Evolutionary conservation across 2,888 invertebrate species (phyloP).

Genomic region (Amphipoea lucens): DNA sequence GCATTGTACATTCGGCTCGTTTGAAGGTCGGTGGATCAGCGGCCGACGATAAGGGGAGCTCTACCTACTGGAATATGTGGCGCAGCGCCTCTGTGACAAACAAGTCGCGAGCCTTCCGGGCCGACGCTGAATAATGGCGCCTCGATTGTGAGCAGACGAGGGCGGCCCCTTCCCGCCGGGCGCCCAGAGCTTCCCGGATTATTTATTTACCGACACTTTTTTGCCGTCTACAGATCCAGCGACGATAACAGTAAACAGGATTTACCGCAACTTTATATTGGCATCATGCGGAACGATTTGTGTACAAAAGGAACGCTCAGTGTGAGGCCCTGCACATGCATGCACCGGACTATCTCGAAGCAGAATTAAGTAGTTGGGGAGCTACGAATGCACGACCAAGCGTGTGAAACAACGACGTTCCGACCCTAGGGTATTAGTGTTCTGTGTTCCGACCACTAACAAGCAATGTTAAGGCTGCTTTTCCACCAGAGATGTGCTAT

Average conservation of each 20-base stretch:
- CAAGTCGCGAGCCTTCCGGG: slow-evolving; percentile 26
- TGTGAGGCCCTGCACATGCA: background rate
- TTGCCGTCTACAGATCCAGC: slow-evolving; percentile 8
- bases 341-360: background rate
- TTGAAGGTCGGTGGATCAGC: background rate
- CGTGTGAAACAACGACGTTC: background rate
- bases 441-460: background rate
- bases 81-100: slow-evolving; percentile 35
- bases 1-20: background rate
- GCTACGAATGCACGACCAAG: background rate
- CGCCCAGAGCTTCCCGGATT: background rate
- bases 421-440: background rate
- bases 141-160: slow-evolving; percentile 19
- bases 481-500: too few relatives aligned
- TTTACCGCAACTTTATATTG: slow-evolving; percentile 21
- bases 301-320: background rate
- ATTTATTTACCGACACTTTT: slow-evolving; percentile 46
- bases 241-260: slow-evolving; percentile 23
- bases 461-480: background rate
- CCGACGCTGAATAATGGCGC: slow-evolving; percentile 38
- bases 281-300: background rate
- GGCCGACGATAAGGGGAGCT: background rate
- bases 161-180: slow-evolving; percentile 4
- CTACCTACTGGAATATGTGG: slow-evolving; percentile 20
- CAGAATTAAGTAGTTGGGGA: background rate